Base-by-base conservation (phyloP, 2,113 vertebrate species). In the Lonchura striata region DNA sequence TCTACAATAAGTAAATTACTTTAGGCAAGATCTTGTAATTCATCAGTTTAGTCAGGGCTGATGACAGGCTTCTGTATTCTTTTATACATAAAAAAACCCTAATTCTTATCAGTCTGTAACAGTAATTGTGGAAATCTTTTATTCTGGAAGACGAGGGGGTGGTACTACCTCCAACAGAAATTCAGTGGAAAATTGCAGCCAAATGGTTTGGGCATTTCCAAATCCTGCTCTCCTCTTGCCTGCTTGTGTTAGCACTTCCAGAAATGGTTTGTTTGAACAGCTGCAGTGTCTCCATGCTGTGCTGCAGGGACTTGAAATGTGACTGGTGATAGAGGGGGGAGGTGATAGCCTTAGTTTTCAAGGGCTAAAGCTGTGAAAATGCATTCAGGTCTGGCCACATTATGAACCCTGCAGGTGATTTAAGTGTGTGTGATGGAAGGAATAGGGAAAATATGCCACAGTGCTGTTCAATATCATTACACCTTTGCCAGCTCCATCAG, bases 251-350 rank as follows among this genome's bases (percentile, higher is more conserved):
- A 92, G 68, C 15, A 1, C 31, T 94, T 91, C 91, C 93, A 92
- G 94, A 95, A 92, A 69, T 41, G 71, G 91, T 61, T 83, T 86
- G 76, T 92, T 90, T 95, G 91, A 95, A 92, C 94, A 95, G 96
- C 94, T 94, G 96, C 94, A 88, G 49, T 57, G 78, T 61, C 86
- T 92, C 88, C 82, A 78, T 72, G 86, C 75, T 80, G 41, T 60
- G 79, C 85, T 17, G 10, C 79, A 72, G 72, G 47, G 80, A 53
- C 63, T 31, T 25, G 41, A 82, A 85, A 90, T 83, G 37, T 0
- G 4, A 44, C 91, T 63, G 72, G 56, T 0, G 1, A 41, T 16
- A 35, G 60, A 49, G n/a, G 13, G 18, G 35, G 60, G 64, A 86
- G 35, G n/a, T 0, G 2, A 30, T 9, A 86, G 39, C 42, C 60